Base-by-base conservation (phyloP, 2,888 invertebrate species). In the Phalera bucephala region DNA sequence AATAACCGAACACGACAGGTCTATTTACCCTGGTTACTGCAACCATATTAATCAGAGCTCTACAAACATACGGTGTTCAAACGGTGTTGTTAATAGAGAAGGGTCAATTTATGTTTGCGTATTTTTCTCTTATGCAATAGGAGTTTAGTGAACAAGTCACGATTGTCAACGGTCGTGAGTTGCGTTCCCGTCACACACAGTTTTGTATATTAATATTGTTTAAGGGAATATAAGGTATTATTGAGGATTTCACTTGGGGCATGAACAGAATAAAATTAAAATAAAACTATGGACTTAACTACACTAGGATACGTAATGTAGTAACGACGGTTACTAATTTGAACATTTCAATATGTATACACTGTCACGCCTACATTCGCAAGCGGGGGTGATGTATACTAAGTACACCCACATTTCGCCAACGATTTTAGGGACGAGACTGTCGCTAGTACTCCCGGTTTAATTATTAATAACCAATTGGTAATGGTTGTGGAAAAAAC, bases 111-210 rank as follows among this genome's bases (percentile, higher is more conserved):
- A 39, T 28, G 17, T 14, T 52, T 28, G 53, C 15, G 1, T 7
- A 5, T 35, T 31, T 25, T 45, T 34, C 38, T 34, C 47, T 64
- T 53, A 64, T 61, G 45, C 52, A 64, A 61, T 40, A 28, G 13
- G 29, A 30, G 34, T 43, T 65, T 54, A 36, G 51, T 52, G 61
- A 45, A 45, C 52, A 20, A 46, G 47, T 67, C 66, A 67, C 66
- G 66, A 53, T 44, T 25, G 8, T 23, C 36, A 30, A 17, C 44
- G 39, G 36, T 42, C 45, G 39, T 35, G 21, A 38, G 28, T 28
- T 36, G 48, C 42, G 59, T 65, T 67, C 64, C 66, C 64, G 60
- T 31, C 29, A 33, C 39, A 26, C 30, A 33, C 28, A 10, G 3
- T 28, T 33, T 30, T 32, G n/a, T 36, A 26, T 39, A 20, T 36